A percentile compares a stretch with the other conserved stretches of the same genome.
These are phyloP conservation scores for Genyomyrus donnyi DNA, from an alignment of 2,113 vertebrate species.

Conservation along the genomic window DNA sequence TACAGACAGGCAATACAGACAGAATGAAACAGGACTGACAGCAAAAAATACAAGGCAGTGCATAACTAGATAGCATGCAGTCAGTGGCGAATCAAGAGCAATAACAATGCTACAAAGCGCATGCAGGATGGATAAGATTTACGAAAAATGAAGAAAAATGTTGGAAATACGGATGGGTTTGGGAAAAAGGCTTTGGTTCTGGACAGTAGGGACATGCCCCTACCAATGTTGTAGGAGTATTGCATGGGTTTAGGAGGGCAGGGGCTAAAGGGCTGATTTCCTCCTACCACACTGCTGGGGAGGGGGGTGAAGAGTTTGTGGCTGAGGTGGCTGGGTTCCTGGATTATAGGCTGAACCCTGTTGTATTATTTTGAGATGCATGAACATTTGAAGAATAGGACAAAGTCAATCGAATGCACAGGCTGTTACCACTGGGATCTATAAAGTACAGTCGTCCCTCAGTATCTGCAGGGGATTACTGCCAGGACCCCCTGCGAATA, in stretches of 20 bases:
- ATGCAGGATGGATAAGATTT: neutral
- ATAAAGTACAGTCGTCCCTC: neutral
- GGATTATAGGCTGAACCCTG: neutral
- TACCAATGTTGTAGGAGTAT: neutral
- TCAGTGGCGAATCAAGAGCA: neutral
- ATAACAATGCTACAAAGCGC: neutral
- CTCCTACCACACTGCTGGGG: neutral
- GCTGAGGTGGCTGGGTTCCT: no score
- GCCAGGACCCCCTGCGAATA: neutral
- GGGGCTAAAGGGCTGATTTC: neutral
- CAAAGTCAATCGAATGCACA: neutral
- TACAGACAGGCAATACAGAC: neutral
- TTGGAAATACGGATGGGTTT: neutral
- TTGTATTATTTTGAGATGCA: neutral
- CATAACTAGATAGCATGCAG: neutral
- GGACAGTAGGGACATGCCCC: neutral
- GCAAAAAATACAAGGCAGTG: neutral
- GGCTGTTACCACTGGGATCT: neutral
- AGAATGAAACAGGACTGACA: no score
- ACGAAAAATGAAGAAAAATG: neutral
- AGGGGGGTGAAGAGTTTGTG: no score
- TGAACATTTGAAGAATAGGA: neutral
- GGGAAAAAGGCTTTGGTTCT: neutral
- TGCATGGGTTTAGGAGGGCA: neutral
- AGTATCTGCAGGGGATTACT: neutral